A percentile compares a stretch with the other conserved stretches of the same genome.
phyloP scores from a whole-genome alignment of 1,140 invertebrate genomes.

The Pseudomyrmex flavicornis region DNA sequence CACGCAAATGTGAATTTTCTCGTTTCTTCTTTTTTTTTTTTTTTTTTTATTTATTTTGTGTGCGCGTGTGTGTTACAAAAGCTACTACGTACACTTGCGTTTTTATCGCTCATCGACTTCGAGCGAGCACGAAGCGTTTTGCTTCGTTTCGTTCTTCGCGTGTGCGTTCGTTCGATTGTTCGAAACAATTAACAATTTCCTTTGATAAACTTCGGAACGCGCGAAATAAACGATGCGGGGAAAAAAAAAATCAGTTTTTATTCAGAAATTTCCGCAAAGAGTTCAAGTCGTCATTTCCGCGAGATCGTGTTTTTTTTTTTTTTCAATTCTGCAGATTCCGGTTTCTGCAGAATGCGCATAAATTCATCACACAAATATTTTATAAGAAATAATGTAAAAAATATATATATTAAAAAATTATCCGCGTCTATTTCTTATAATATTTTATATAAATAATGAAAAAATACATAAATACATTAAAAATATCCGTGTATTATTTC shows the following conservation, averaged over 20 bases:
- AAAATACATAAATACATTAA: too few species aligned
- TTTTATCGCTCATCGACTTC: conserved; percentile 48
- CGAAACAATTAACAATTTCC: conserved; percentile 43
- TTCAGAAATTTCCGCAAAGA: not conserved
- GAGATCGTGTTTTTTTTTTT: not conserved
- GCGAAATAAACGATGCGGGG: not conserved
- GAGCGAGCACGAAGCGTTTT: not conserved
- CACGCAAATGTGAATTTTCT: conserved; percentile 50
- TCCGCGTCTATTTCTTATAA: too few species aligned
- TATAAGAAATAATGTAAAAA: too few species aligned
- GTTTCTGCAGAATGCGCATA: too few species aligned
- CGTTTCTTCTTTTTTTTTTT: not conserved
- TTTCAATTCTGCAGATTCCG: not conserved
- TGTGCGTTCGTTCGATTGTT: conserved; percentile 12
- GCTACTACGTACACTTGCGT: not conserved
- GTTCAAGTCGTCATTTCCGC: not conserved
- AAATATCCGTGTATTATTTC: too few species aligned
- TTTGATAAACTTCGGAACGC: not conserved
- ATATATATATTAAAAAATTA: too few species aligned
- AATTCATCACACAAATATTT: too few species aligned
- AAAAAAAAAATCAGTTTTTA: conserved; percentile 23
- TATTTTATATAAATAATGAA: too few species aligned
- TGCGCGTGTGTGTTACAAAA: too few species aligned
- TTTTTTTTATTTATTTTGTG: not conserved
- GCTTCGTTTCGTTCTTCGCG: not conserved